Base-by-base conservation (phyloP, 2,113 vertebrate genomes). In the Hypocryptadius cinnamomeus region DNA sequence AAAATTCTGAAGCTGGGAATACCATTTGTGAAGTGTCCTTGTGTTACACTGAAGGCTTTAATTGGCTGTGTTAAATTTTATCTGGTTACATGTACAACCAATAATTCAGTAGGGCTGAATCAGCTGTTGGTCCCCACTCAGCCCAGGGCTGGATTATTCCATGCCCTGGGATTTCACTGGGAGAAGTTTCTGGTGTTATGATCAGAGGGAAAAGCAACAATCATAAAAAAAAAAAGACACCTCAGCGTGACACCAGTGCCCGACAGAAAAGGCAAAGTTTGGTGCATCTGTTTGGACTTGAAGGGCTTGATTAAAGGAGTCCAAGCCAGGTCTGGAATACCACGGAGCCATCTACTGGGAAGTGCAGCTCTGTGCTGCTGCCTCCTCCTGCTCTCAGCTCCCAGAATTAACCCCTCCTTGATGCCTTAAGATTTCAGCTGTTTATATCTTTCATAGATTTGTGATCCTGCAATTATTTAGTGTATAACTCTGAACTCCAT, bases 281-380 rank as follows among this genome's bases (percentile, higher is more conserved):
- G 5, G 27, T 11, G 45, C 61, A 14, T 79, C 24, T 19, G 18
- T 13, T 73, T 11, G 40, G 54, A 8, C 39, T 20, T 10, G 5
- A 15, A 79, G 45, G 20, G 70, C 56, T 72, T 69, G 69, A 20
- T 39, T 61, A 61, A 61, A 61, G 7, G 59, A 53, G 48, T 12
- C 44, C 69, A 10, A 13, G 42, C 0, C 3, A 42, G 33, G 39
- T 87, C 77, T 68, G 66, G 72, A 90, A 77, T 96, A 14, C 78
- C 85, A 95, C 9, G 88, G 95, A 95, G 96, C 94, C 97, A 95
- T 51, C 97, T 97, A 27, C 96, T 3, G 89, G 94, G 80, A 83
- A 76, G 20, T 28, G 25, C 53, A 10, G 92, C 88, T 33, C 45
- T 3, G 35, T n/a, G 71, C 72, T 74, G 51, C 65, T 57, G n/a